Evolutionary conservation across 2,888 invertebrate genomes (phyloP), one percentile per base, ranked within the genome.

Genomic region (Shargacucullia verbasci): DNA sequence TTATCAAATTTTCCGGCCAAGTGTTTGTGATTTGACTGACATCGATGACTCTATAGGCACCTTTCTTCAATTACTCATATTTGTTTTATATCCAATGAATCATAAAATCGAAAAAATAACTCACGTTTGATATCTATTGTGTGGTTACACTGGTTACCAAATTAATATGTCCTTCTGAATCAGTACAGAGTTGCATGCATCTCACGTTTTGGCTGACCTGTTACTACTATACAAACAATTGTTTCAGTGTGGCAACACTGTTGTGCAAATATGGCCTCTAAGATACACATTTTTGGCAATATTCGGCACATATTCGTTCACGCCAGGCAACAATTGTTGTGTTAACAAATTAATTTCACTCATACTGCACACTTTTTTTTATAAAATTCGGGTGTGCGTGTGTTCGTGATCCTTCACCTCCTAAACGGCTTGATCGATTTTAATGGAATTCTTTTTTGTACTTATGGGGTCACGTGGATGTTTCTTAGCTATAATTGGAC

Each of bases 201-300:
- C 75, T 82, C 86, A 86, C 86, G 86, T 78, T 45, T 52, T 35
- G 40, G 70, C 69, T 79, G 80, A 77, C 78, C 83, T 60, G 71
- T 44, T 49, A 66, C 83, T 84, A 78, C 82, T 67, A 80, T 81
- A 85, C 61, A 67, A 68, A 70, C 80, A 70, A 84, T 85, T 82
- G 83, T 83, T 78, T 80, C 65, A 59, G 48, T 69, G 79, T 74
- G 64, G 79, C 77, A 85, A 83, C 71, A 69, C 45, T 40, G 40
- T 61, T 73, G 52, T 46, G 58, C 47, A 60, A 62, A 48, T 29
- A 29, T 56, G 33, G 25, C 61, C 57, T 73, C 56, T 52, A 43
- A n/a, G n/a, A n/a, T n/a, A n/a, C 20, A 41, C 12, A 57, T 37
- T 73, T 72, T 72, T 31, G 68, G 73, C 33, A 67, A 71, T 60